phyloP scores from a whole-genome alignment of 2,888 invertebrate genomes.

The Synanthedon vespiformis region DNA sequence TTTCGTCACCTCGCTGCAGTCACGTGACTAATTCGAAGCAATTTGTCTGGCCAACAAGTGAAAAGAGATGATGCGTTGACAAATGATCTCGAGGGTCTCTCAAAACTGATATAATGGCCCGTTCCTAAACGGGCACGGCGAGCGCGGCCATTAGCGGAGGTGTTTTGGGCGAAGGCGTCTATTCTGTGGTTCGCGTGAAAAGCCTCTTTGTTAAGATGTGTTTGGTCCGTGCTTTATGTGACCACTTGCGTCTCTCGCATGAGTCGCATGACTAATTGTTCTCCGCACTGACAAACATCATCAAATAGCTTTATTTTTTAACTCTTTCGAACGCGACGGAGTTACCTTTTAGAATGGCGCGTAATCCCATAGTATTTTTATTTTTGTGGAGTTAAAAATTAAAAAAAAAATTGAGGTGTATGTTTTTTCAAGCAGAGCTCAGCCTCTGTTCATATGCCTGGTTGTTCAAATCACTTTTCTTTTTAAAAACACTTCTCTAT shows the following conservation, averaged over 20 bases:
- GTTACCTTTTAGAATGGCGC: too few species aligned
- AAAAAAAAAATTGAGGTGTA: not conserved
- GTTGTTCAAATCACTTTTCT: too few species aligned
- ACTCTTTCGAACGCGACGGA: slow-evolving; percentile 12
- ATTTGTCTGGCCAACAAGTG: slow-evolving; percentile 62
- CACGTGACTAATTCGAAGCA: slow-evolving; percentile 66
- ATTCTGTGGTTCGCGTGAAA: slow-evolving; percentile 64
- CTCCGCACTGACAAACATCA: slow-evolving; percentile 37
- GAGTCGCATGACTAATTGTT: slow-evolving; percentile 65
- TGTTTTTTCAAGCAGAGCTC: too few species aligned
- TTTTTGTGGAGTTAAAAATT: slow-evolving; percentile 12
- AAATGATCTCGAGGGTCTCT: slow-evolving; percentile 64
- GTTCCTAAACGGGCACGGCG: slow-evolving; percentile 59
- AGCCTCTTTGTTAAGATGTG: slow-evolving; percentile 61
- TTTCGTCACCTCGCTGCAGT: slow-evolving; percentile 65
- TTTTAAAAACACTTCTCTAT: too few species aligned
- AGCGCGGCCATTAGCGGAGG: slow-evolving; percentile 62
- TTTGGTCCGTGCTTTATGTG: slow-evolving; percentile 64
- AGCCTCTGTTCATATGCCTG: too few species aligned
- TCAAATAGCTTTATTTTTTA: slow-evolving; percentile 43
- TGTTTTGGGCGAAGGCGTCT: slow-evolving; percentile 68
- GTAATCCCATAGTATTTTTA: slow-evolving; percentile 2
- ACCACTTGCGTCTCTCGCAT: slow-evolving; percentile 58
- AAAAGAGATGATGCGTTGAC: slow-evolving; percentile 67
- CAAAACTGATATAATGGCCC: slow-evolving; percentile 68